Percentiles rank a stretch among this genome's conserved stretches.
Conservation (phyloP, 2,888 invertebrate genomes). For the Homarus gammarus region DNA sequence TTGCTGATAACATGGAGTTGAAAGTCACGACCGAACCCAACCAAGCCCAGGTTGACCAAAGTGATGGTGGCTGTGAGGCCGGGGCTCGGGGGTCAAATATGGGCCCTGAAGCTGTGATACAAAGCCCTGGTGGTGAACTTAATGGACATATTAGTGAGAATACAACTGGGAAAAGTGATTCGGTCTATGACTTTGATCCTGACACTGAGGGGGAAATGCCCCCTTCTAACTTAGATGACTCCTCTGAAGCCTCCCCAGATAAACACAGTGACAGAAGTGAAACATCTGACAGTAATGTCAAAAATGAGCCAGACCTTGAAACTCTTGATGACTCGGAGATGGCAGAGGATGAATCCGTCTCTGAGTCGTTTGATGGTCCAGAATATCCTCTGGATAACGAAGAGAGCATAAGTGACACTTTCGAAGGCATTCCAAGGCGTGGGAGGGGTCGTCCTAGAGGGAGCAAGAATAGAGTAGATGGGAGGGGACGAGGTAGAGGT, state of each 20-base stretch:
- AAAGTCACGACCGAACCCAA: conserved; percentile 17
- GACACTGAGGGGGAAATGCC: conserved; percentile 47
- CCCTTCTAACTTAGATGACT: background rate
- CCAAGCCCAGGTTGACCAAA: conserved; percentile 25
- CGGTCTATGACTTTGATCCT: conserved; percentile 75
- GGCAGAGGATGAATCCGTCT: conserved; percentile 56
- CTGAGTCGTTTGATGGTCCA: conserved; percentile 27
- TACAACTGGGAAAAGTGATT: conserved; percentile 41
- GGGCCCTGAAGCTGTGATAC: conserved; percentile 40
- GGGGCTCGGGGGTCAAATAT: conserved; percentile 13
- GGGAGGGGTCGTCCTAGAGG: conserved; percentile 74
- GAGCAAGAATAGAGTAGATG: conserved; percentile 74
- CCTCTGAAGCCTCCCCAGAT: conserved; percentile 25
- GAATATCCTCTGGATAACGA: background rate
- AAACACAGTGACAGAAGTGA: conserved; percentile 34
- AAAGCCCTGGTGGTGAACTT: conserved; percentile 37
- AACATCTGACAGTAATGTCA: conserved; percentile 43
- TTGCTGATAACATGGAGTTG: conserved; percentile 48
- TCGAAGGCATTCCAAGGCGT: conserved; percentile 60
- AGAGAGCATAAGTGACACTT: conserved; percentile 5
- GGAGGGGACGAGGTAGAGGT: conserved; percentile 64
- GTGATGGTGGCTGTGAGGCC: conserved; percentile 24
- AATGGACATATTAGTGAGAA: conserved; percentile 51
- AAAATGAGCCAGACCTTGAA: conserved; percentile 57
- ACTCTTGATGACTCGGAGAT: conserved; percentile 55